Base-by-base conservation (phyloP, 2,888 invertebrate species). In the Galerucella calmariensis region DNA sequence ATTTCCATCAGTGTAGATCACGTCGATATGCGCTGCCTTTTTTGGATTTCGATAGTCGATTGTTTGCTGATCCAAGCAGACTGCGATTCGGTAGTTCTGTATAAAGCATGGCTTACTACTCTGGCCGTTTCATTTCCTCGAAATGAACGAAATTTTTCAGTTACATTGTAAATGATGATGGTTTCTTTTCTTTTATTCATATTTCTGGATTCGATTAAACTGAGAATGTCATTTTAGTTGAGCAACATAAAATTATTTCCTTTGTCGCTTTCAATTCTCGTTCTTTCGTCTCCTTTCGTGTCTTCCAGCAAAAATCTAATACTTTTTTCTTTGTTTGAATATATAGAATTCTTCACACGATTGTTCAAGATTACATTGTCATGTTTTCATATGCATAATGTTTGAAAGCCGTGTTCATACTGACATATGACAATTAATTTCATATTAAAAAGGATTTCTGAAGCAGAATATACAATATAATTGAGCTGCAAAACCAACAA, bases 1-100 rank as follows among this genome's bases (percentile, higher is more conserved):
- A 87, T 87, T 85, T 84, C 85, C 86, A 87, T 87, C 88, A 86
- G 86, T 87, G 87, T 87, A 87, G 88, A 87, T 87, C 87, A 87
- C 83, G 79, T 81, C 79, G 84, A 85, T 84, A 85, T 79, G 69
- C 73, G 75, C 66, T 82, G 78, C 84, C 84, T 82, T 84, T 84
- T 84, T 83, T 75, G 83, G 83, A 78, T 78, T 80, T 67, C 78
- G 79, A 77, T 77, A 62, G 65, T 78, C 83, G 81, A 83, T 83
- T 82, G 82, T 82, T 81, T 77, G 77, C 77, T 73, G 79, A 75
- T 75, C 69, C 72, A 65, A 68, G 78, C 66, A 71, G 70, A 68
- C 75, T 75, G 66, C 76, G 69, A 78, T 77, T 77, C 73, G 58
- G 73, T 63, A 44, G 46, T 27, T 46, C 44, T 63, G 44, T 44